Evolutionary conservation across 2,113 vertebrate species (phyloP).

Genomic region (Numida meleagris): DNA sequence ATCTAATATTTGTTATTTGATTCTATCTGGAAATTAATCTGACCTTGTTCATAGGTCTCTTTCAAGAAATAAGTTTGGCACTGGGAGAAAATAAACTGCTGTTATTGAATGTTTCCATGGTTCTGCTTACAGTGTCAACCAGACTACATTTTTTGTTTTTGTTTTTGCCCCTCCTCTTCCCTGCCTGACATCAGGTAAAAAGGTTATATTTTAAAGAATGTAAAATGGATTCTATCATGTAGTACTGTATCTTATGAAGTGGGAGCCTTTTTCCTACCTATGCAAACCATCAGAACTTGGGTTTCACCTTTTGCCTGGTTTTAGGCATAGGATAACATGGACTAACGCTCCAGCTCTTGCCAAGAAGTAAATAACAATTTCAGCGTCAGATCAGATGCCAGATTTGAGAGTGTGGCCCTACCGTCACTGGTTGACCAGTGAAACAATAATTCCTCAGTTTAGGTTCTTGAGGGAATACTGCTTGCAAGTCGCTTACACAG

Average conservation of each 20-base stretch:
- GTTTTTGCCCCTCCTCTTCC: background rate
- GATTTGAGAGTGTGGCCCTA: background rate
- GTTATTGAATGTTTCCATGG: background rate
- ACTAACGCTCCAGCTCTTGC: background rate
- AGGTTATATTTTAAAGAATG: background rate
- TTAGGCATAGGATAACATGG: background rate
- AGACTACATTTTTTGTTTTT: background rate
- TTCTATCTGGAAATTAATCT: slow-evolving; percentile 8
- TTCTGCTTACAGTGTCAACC: background rate
- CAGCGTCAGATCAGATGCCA: slow-evolving; percentile 19
- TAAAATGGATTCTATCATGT: background rate
- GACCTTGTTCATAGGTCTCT: background rate
- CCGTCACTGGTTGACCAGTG: background rate
- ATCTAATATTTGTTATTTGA: background rate
- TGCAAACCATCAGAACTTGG: background rate
- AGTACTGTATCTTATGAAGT: background rate
- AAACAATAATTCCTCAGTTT: background rate
- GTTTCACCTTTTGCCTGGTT: background rate
- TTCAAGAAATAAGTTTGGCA: background rate
- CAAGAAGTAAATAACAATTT: slow-evolving; percentile 27
- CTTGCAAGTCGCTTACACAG: background rate
- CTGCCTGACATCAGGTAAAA: background rate
- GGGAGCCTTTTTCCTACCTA: background rate
- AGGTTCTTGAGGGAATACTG: background rate
- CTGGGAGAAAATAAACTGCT: background rate